A percentile compares a stretch with the other conserved stretches of the same genome.
These are phyloP conservation scores for Gobionotothen gibberifrons DNA, from an alignment of 2,797 vertebrate species.

Conservation along the genomic window DNA sequence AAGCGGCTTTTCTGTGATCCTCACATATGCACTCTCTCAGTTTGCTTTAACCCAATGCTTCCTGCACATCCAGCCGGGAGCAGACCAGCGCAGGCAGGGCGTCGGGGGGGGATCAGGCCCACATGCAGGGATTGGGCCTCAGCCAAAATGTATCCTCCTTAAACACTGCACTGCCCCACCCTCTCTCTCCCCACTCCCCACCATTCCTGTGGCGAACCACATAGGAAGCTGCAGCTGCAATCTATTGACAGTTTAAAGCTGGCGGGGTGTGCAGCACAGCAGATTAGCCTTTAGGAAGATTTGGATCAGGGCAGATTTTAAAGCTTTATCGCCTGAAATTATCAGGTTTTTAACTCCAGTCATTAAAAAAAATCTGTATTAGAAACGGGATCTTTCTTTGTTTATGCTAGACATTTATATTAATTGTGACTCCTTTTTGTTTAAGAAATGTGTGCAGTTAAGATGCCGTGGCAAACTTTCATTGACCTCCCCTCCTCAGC, in stretches of 20 bases:
- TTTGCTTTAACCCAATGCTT: constrained; percentile 17
- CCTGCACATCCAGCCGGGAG: constrained; percentile 23
- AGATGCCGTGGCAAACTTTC: constrained; percentile 59
- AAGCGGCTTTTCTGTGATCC: constrained; percentile 18
- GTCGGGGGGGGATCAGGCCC: constrained; percentile 54
- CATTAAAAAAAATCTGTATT: neutral
- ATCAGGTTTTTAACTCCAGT: constrained; percentile 26
- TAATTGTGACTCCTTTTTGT: constrained; percentile 8
- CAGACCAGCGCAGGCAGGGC: constrained; percentile 36
- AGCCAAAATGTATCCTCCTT: constrained; percentile 68
- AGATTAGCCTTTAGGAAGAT: constrained; percentile 50
- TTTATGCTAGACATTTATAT: constrained; percentile 12
- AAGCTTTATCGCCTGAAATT: constrained; percentile 19
- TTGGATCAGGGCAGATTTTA: constrained; percentile 32
- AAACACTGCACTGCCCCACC: constrained; percentile 70
- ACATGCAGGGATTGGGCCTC: constrained; percentile 66
- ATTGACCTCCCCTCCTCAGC: constrained; percentile 59
- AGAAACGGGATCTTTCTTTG: constrained; percentile 8
- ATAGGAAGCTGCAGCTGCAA: constrained; percentile 67
- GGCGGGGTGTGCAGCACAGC: constrained; percentile 47
- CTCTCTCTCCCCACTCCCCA: constrained; percentile 58
- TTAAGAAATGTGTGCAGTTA: constrained; percentile 13
- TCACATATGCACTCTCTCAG: constrained; percentile 9
- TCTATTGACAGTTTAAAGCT: constrained; percentile 63
- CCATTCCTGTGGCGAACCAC: constrained; percentile 73